Percentiles rank a stretch among this genome's conserved stretches.
These are phyloP conservation scores for Nesometra sesokonis DNA, from an alignment of 35 echinoderm and acorn worm species.

Conservation along the genomic window DNA sequence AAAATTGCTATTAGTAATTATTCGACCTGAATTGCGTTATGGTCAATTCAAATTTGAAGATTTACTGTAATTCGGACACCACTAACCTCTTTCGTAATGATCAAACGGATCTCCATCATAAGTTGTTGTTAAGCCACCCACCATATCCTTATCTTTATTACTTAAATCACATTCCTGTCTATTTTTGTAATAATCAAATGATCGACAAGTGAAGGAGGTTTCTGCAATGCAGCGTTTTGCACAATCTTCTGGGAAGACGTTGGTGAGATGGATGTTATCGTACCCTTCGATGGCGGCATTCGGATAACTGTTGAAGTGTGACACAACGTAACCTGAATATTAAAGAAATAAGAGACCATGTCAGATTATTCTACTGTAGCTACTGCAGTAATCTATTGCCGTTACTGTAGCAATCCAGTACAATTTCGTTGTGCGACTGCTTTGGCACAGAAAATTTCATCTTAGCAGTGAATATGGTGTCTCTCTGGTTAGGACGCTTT, in stretches of 20 bases:
- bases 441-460: no score
- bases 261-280: conserved; percentile 25
- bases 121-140: conserved; percentile 13
- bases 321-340: conserved; percentile 51
- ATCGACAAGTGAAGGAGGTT: conserved; percentile 56
- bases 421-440: no score
- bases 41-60: no score
- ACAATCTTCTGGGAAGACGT: conserved; percentile 77
- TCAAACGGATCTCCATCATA: conserved; percentile 4
- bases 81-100: conserved; percentile 2
- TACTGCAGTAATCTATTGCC: no score
- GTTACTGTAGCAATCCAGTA: no score
- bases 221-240: conserved; percentile 47
- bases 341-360: no score
- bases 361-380: no score
- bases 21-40: no score
- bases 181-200: conserved; percentile 70
- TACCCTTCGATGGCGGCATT: conserved; percentile 40
- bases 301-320: conserved; percentile 52
- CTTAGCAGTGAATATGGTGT: no score
- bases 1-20: no score
- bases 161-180: conserved; percentile 56
- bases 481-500: no score
- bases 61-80: no score
- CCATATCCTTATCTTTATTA: conserved; percentile 25